Evolutionary conservation across 2,797 vertebrate species (phyloP).

Genomic region (Coregonus sp.): DNA sequence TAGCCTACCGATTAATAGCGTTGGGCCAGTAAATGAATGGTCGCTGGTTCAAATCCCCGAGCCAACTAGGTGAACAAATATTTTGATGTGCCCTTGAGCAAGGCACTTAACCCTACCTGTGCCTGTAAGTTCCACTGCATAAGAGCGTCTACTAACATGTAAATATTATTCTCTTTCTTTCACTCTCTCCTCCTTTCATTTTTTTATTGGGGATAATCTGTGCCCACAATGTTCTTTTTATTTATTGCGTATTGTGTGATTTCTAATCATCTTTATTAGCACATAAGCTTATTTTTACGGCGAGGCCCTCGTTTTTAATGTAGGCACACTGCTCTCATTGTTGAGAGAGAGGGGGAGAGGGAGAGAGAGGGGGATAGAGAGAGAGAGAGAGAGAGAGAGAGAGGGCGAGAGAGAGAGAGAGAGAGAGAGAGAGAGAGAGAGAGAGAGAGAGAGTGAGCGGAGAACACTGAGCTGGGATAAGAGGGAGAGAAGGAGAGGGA

Average conservation of each 20-base stretch:
- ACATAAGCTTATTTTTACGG: slow-evolving; percentile 63
- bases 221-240: slow-evolving; percentile 69
- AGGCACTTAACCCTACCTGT: too few species aligned
- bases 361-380: slow-evolving; percentile 1
- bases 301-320: slow-evolving; percentile 35
- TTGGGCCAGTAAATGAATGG: too few species aligned
- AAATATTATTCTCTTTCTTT: not conserved
- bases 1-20: slow-evolving; percentile 1
- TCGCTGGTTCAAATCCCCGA: too few species aligned
- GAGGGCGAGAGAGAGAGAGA: slow-evolving; percentile 15
- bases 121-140: too few species aligned
- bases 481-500: slow-evolving; percentile 18
- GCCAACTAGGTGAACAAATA: too few species aligned
- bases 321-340: slow-evolving; percentile 64
- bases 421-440: not conserved
- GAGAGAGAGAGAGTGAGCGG: not conserved
- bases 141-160: too few species aligned
- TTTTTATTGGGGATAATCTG: slow-evolving; percentile 79
- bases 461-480: slow-evolving; percentile 17
- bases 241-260: slow-evolving; percentile 63
- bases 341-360: slow-evolving; percentile 38
- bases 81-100: too few species aligned
- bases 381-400: slow-evolving; percentile 34
- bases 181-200: slow-evolving; percentile 44
- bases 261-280: slow-evolving; percentile 78